Conservation (phyloP, 2,888 invertebrate species). For the Tinea trinotella region DNA sequence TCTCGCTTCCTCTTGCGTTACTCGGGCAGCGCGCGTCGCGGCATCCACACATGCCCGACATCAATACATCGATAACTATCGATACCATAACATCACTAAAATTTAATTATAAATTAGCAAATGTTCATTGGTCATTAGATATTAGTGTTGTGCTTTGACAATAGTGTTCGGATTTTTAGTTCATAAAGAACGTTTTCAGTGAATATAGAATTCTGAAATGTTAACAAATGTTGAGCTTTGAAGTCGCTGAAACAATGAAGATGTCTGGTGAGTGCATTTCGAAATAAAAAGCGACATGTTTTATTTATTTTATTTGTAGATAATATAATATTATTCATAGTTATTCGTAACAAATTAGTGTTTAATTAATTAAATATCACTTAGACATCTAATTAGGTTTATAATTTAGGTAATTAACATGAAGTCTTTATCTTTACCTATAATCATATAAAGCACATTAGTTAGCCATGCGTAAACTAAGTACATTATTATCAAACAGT, state of each 20-base stretch:
- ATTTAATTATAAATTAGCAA: slow-evolving; percentile 25
- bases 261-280: slow-evolving; percentile 68
- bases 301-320: too few relatives aligned
- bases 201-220: slow-evolving; percentile 15
- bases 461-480: too few relatives aligned
- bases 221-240: slow-evolving; percentile 15
- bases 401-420: too few relatives aligned
- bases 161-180: not conserved
- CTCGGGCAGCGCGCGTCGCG: slow-evolving; percentile 62
- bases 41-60: slow-evolving; percentile 47
- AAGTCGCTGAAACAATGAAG: slow-evolving; percentile 45
- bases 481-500: too few relatives aligned
- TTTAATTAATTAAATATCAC: too few relatives aligned
- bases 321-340: too few relatives aligned
- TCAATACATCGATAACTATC: slow-evolving; percentile 22
- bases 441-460: too few relatives aligned
- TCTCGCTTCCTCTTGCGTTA: slow-evolving; percentile 69
- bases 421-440: too few relatives aligned
- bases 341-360: too few relatives aligned
- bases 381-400: too few relatives aligned
- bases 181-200: slow-evolving; percentile 17
- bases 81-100: slow-evolving; percentile 19
- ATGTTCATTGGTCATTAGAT: not conserved
- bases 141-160: slow-evolving; percentile 15
- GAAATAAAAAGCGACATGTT: too few relatives aligned